These are phyloP conservation scores for Calycopis cecrops DNA, from an alignment of 1,140 invertebrate species.

Conservation along the genomic window DNA sequence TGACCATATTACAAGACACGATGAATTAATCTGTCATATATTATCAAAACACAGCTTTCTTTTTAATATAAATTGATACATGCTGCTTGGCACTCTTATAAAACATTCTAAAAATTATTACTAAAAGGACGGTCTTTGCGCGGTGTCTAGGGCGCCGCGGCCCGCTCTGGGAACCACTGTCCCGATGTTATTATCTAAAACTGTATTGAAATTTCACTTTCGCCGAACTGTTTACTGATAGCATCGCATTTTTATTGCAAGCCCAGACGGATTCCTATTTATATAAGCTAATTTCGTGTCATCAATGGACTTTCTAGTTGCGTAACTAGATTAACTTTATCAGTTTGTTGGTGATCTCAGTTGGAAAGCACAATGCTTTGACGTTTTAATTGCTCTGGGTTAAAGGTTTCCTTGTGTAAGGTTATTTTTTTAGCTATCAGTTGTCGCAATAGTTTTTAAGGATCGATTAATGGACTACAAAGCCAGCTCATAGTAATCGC, in stretches of 20 bases:
- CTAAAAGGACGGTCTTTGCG: no score
- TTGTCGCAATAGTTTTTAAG: neutral
- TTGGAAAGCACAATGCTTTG: neutral
- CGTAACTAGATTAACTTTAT: constrained; percentile 8
- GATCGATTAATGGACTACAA: neutral
- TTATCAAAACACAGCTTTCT: no score
- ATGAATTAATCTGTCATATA: no score
- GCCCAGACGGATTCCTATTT: constrained; percentile 44
- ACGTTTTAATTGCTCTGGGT: constrained; percentile 2
- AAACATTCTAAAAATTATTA: no score
- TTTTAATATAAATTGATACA: no score
- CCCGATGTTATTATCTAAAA: constrained; percentile 44
- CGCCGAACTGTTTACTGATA: constrained; percentile 49
- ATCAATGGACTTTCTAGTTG: constrained; percentile 9
- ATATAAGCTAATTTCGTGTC: constrained; percentile 50
- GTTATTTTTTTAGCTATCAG: neutral
- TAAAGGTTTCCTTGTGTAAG: constrained; percentile 10
- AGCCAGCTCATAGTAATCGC: neutral
- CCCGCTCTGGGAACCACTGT: constrained; percentile 18
- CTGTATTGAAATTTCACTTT: constrained; percentile 59
- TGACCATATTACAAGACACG: no score
- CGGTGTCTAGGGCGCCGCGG: no score
- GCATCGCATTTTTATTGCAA: constrained; percentile 41
- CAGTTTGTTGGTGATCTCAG: constrained; percentile 2
- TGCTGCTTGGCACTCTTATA: no score